Evolutionary conservation across 2,888 invertebrate genomes (phyloP), one percentile per base, ranked within the genome.

Genomic region (Synergus gifuensis): DNA sequence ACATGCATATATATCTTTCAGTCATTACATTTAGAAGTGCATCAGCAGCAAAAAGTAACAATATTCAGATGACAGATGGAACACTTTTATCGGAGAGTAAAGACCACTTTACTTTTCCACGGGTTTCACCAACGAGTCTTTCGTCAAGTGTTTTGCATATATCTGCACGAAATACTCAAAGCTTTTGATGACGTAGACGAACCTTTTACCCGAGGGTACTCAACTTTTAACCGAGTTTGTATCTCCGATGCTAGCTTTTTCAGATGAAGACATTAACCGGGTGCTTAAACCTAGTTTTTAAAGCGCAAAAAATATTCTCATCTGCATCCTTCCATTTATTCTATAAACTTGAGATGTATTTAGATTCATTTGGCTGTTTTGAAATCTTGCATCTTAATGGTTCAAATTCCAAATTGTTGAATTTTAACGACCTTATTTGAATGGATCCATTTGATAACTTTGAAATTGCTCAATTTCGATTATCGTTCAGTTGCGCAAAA

Each of bases 121-220:
- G 1, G 54, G n/a, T 14, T 54, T 54, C 1, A n/a, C 44, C 11
- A 44, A 67, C 46, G 44, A 67, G 44, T 18, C 18, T 44, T 67
- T 67, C 18, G 42, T 22, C 12, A 44, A 44, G 18, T 67, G 18
- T 42, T 67, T 42, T 46, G 44, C 18, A n/a, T 44, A 18, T 44
- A 42, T 46, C n/a, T 67, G 18, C 12, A 14, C n/a, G 28, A 4
- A 4, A 44, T 44, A 44, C 42, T 46, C 14, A 67, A 44, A 44
- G 44, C 67, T 67, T 44, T 67, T 67, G 12, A n/a, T 44, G 44
- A 44, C 66, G 42, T 9, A 42, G 40, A 44, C 42, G 18, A 67
- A 18, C 5, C 44, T 67, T 44, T 44, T 42, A 40, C 42, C 12
- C 44, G n/a, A 22, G 46, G n/a, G 44, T 18, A 44, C 22, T 67